Conservation (phyloP, 1,140 invertebrate genomes). For the Wasmannia auropunctata region DNA sequence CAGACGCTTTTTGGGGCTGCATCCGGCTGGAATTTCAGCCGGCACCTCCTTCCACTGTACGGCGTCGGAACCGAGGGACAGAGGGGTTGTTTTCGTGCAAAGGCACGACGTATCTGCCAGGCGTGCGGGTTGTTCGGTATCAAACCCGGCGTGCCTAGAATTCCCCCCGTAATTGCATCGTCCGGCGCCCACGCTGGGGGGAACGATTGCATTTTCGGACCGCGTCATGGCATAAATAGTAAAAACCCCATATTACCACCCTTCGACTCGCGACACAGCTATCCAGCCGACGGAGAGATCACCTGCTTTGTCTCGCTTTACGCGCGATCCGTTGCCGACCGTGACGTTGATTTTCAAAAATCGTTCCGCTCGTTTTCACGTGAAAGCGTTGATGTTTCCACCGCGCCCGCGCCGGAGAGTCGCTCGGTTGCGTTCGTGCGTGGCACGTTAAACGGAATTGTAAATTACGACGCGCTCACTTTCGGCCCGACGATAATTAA, state of each 20-base stretch:
- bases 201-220: constrained; percentile 81
- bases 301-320: constrained; percentile 21
- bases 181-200: constrained; percentile 74
- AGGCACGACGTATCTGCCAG: constrained; percentile 67
- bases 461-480: constrained; percentile 57
- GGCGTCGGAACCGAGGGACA: constrained; percentile 57
- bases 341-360: constrained; percentile 51
- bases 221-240: constrained; percentile 77
- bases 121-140: constrained; percentile 72
- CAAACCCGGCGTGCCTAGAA: constrained; percentile 80
- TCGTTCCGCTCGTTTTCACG: constrained; percentile 58
- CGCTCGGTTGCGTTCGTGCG: constrained; percentile 24
- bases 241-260: constrained; percentile 64
- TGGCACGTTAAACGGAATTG: constrained; percentile 57
- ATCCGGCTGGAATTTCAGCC: constrained; percentile 73
- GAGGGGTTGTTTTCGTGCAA: constrained; percentile 75
- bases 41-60: constrained; percentile 62
- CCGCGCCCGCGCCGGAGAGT: too few species aligned
- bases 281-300: constrained; percentile 36
- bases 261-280: neutral
- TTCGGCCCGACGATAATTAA: constrained; percentile 50
- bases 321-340: constrained; percentile 2
- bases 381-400: constrained; percentile 43
- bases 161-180: constrained; percentile 83
- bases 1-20: constrained; percentile 66